phyloP scores from a whole-genome alignment of 2,113 vertebrate genomes.

The Pseudolaguvia tuberculata region DNA sequence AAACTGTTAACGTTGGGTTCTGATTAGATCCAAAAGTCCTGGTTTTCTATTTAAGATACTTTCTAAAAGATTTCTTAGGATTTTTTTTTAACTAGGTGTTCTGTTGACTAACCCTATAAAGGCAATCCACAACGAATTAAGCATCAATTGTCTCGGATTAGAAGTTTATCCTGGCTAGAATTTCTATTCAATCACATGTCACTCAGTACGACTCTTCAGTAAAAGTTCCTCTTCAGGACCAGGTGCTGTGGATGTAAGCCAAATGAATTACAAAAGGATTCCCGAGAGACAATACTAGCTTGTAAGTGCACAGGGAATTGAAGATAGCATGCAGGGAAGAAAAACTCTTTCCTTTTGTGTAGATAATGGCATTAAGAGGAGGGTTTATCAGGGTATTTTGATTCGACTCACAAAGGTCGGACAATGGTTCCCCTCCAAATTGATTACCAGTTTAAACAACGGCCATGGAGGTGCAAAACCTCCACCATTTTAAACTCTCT shows the following conservation, averaged over 20 bases:
- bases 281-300: slow-evolving; percentile 20
- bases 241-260: slow-evolving; percentile 47
- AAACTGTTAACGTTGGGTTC: slow-evolving; percentile 32
- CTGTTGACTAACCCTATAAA: slow-evolving; percentile 37
- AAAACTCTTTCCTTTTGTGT: slow-evolving; percentile 20
- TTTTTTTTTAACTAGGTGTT: not conserved
- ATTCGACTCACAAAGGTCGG: slow-evolving; percentile 32
- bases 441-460: slow-evolving; percentile 15
- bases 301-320: slow-evolving; percentile 20
- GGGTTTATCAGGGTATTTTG: slow-evolving; percentile 34
- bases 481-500: slow-evolving; percentile 9
- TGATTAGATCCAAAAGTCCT: slow-evolving; percentile 27
- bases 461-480: not conserved
- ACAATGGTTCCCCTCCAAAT: slow-evolving; percentile 31
- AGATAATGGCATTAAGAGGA: slow-evolving; percentile 27
- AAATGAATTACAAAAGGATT: slow-evolving; percentile 28
- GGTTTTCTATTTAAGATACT: slow-evolving; percentile 14
- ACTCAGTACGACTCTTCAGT: slow-evolving; percentile 40
- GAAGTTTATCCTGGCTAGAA: slow-evolving; percentile 47
- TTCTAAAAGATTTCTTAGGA: not conserved
- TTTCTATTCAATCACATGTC: slow-evolving; percentile 52
- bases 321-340: slow-evolving; percentile 14
- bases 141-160: slow-evolving; percentile 54
- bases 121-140: slow-evolving; percentile 51
- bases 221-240: slow-evolving; percentile 17